phyloP scores from a whole-genome alignment of 2,797 vertebrate genomes.

The Okamejei kenojei region DNA sequence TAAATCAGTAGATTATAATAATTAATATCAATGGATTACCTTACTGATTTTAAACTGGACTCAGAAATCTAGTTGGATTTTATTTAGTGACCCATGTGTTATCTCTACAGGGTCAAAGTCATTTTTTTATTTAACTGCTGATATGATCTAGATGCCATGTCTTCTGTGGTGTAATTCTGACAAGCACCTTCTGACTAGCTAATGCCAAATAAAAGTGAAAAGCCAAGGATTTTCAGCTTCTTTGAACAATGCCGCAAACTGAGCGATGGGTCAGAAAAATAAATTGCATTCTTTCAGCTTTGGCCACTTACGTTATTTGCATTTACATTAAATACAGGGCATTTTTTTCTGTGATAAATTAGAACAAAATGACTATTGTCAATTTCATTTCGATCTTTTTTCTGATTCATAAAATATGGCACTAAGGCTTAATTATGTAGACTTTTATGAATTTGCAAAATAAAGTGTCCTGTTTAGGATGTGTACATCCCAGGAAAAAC shows the following conservation, averaged over 20 bases:
- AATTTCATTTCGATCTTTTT: not conserved
- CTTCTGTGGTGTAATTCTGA: conserved; percentile 41
- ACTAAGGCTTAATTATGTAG: conserved; percentile 40
- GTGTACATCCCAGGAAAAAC: too few species aligned
- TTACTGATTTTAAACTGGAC: not conserved
- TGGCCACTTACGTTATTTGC: not conserved
- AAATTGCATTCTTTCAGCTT: not conserved
- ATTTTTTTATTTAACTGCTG: not conserved
- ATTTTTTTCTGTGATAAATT: not conserved
- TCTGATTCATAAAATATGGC: not conserved
- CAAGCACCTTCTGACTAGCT: not conserved
- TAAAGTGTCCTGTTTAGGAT: conserved; percentile 7
- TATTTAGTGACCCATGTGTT: not conserved
- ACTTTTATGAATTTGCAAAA: conserved; percentile 28
- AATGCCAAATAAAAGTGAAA: not conserved
- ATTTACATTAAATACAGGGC: not conserved
- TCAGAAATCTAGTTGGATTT: not conserved
- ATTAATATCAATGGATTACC: not conserved
- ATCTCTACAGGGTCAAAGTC: not conserved
- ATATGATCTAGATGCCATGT: conserved; percentile 46
- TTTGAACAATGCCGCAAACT: not conserved
- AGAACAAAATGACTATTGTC: not conserved
- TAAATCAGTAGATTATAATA: not conserved
- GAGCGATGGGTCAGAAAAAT: not conserved
- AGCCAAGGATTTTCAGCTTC: not conserved